Evolutionary conservation across 2,888 invertebrate species (phyloP).

Genomic region (Hipparchia sbordonii): DNA sequence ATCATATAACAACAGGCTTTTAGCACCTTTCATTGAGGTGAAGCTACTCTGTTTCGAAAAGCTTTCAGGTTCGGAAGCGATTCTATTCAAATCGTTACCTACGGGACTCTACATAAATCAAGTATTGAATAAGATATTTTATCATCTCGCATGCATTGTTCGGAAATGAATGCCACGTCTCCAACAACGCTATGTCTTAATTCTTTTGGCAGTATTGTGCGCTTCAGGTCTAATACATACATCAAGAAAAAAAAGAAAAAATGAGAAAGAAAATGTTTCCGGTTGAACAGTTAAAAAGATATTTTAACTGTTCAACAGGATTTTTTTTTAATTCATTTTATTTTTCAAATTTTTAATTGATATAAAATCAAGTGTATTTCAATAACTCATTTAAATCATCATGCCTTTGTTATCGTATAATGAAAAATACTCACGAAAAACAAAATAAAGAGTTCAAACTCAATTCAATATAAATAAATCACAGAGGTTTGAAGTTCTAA

Average conservation of each 20-base stretch:
- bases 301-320: too few relatives aligned
- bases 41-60: slow-evolving; percentile 74
- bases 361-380: too few relatives aligned
- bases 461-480: too few relatives aligned
- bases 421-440: too few relatives aligned
- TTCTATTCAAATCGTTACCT: slow-evolving; percentile 76
- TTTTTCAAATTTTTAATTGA: too few relatives aligned
- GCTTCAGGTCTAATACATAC: background rate
- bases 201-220: slow-evolving; percentile 5
- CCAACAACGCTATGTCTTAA: slow-evolving; percentile 18
- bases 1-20: slow-evolving; percentile 63
- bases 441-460: too few relatives aligned
- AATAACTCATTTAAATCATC: too few relatives aligned
- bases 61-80: slow-evolving; percentile 73
- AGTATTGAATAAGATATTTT: slow-evolving; percentile 65
- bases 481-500: background rate
- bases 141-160: slow-evolving; percentile 34
- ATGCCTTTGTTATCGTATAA: too few relatives aligned
- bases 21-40: slow-evolving; percentile 66
- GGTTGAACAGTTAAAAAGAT: too few relatives aligned
- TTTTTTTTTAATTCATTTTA: too few relatives aligned
- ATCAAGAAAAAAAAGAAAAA: too few relatives aligned
- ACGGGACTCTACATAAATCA: slow-evolving; percentile 61
- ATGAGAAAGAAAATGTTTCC: too few relatives aligned
- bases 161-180: slow-evolving; percentile 35